phyloP scores from a whole-genome alignment of 2,113 vertebrate genomes.

The Cryptomyrus ogoouensis region DNA sequence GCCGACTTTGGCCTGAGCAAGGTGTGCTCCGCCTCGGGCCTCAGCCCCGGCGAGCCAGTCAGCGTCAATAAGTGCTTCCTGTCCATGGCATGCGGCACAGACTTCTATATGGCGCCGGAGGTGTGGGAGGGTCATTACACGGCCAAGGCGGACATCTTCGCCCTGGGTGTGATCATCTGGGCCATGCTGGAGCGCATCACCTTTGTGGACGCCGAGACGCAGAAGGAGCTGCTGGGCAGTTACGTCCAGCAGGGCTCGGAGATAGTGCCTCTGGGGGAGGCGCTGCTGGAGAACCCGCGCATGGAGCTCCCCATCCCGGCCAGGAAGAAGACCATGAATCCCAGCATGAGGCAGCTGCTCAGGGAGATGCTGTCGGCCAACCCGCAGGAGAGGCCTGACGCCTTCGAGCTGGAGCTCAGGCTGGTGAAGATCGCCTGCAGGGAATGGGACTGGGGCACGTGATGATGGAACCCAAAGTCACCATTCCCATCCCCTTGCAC shows the following conservation, averaged over 20 bases:
- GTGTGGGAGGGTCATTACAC: slow-evolving; percentile 97
- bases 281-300: slow-evolving; percentile 90
- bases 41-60: slow-evolving; percentile 83
- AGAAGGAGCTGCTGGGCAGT: slow-evolving; percentile 89
- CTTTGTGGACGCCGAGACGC: slow-evolving; percentile 85
- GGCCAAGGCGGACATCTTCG: slow-evolving; percentile 95
- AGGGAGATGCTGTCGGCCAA: slow-evolving; percentile 94
- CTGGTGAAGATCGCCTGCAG: slow-evolving; percentile 91
- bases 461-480: slow-evolving; percentile 43
- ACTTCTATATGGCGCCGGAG: slow-evolving; percentile 97
- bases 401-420: slow-evolving; percentile 92
- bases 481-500: background rate
- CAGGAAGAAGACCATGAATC: slow-evolving; percentile 90
- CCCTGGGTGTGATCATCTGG: slow-evolving; percentile 93
- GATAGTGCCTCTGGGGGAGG: slow-evolving; percentile 89
- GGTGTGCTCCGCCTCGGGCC: slow-evolving; percentile 82
- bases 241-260: slow-evolving; percentile 85
- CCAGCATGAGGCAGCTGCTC: slow-evolving; percentile 85
- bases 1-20: slow-evolving; percentile 94
- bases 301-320: slow-evolving; percentile 93
- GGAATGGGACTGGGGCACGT: slow-evolving; percentile 94
- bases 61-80: slow-evolving; percentile 92
- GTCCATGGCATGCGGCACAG: slow-evolving; percentile 88
- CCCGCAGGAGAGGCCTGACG: slow-evolving; percentile 89
- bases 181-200: slow-evolving; percentile 96